Conservation (phyloP, 2,888 invertebrate species). For the Drosophila leonis region DNA sequence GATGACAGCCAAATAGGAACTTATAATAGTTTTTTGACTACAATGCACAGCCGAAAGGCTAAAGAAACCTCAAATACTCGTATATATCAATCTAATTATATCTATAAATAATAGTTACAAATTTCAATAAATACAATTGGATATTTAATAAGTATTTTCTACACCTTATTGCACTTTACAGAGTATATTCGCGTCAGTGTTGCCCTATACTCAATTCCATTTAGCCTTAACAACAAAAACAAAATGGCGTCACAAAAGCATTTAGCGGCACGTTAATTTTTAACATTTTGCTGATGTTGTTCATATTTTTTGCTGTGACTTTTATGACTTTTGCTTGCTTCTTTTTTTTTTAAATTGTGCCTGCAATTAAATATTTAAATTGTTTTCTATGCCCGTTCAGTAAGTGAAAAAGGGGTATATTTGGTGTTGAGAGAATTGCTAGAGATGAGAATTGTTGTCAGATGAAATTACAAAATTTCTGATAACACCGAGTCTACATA, state of each 20-base stretch:
- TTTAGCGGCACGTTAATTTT: slow-evolving; percentile 42
- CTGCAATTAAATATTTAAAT: slow-evolving; percentile 76
- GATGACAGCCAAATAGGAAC: not conserved
- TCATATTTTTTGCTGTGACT: slow-evolving; percentile 24
- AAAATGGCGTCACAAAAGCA: slow-evolving; percentile 44
- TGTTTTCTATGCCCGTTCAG: slow-evolving; percentile 46
- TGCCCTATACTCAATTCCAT: not conserved
- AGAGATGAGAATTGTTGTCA: too few species aligned
- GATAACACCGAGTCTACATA: too few species aligned
- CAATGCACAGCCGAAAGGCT: too few species aligned
- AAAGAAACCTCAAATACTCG: not conserved
- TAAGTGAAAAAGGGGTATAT: not conserved
- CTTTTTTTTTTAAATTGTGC: slow-evolving; percentile 51
- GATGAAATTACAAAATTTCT: too few species aligned
- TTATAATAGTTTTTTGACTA: too few species aligned
- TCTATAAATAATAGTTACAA: too few species aligned
- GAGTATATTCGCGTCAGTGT: not conserved
- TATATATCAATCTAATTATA: not conserved
- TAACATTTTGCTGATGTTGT: slow-evolving; percentile 38
- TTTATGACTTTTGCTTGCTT: slow-evolving; percentile 48
- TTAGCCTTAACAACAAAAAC: slow-evolving; percentile 10
- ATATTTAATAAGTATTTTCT: too few species aligned
- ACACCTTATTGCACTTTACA: not conserved
- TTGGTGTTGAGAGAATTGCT: not conserved
- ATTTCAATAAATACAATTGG: too few species aligned